A percentile compares a stretch with the other conserved stretches of the same genome.
Conservation (phyloP, 2,888 invertebrate genomes). For the Pyrgus malvae region DNA sequence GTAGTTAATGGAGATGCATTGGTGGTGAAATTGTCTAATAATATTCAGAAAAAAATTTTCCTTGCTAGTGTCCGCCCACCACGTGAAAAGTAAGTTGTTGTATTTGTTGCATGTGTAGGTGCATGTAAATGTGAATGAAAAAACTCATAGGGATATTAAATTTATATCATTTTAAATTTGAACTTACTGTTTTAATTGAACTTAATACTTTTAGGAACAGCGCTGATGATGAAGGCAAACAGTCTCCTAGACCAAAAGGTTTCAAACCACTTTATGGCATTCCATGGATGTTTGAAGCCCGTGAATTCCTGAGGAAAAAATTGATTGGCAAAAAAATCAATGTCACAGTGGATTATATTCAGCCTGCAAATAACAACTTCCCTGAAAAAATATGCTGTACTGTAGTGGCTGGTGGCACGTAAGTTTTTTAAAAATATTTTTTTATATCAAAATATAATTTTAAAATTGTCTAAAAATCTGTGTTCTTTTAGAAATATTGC, state of each 20-base stretch:
- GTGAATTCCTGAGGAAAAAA: constrained; percentile 97
- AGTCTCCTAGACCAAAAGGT: constrained; percentile 86
- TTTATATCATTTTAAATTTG: too few relatives aligned
- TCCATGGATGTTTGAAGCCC: constrained; percentile 99
- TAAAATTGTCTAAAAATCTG: not conserved
- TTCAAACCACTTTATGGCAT: constrained; percentile 97
- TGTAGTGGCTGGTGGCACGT: constrained; percentile 86
- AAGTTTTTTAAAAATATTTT: constrained; percentile 40
- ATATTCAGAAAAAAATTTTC: constrained; percentile 94
- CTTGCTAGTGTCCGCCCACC: constrained; percentile 97
- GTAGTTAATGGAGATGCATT: constrained; percentile 97
- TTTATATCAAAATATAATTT: not conserved
- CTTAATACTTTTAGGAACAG: constrained; percentile 67
- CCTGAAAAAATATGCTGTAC: constrained; percentile 98
- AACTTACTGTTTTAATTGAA: too few relatives aligned
- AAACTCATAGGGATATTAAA: too few relatives aligned
- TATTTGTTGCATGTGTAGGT: too few relatives aligned
- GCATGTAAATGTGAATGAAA: too few relatives aligned
- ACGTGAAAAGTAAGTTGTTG: constrained; percentile 83
- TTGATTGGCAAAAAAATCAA: constrained; percentile 97
- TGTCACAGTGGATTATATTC: constrained; percentile 96
- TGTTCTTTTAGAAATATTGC: constrained; percentile 89
- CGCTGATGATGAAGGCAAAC: constrained; percentile 85
- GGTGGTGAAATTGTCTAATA: constrained; percentile 90
- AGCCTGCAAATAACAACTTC: constrained; percentile 95